Percentiles rank a stretch among this genome's conserved stretches.
Conservation (phyloP, 2,113 vertebrate species). For the Panthera uncia region DNA sequence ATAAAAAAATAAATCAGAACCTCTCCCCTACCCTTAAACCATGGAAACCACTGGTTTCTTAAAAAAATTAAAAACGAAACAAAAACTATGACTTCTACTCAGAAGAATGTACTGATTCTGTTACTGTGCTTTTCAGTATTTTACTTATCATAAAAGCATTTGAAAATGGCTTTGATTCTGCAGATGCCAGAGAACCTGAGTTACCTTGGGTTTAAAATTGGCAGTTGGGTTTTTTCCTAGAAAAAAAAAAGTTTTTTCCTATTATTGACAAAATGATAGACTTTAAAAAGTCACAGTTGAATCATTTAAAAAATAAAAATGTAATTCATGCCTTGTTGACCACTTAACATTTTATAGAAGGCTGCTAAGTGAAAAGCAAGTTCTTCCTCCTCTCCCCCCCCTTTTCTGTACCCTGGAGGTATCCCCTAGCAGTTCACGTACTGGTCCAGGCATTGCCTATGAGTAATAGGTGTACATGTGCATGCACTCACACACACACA, state of each 20-base stretch:
- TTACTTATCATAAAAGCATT: background rate
- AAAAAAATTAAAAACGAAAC: no score
- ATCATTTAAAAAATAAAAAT: background rate
- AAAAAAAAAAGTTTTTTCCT: background rate
- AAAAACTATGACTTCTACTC: background rate
- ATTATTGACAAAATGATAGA: background rate
- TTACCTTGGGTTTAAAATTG: conserved; percentile 16
- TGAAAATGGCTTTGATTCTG: background rate
- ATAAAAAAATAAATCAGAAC: background rate
- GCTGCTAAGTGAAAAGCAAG: background rate
- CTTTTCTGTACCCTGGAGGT: background rate
- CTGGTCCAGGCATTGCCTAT: background rate
- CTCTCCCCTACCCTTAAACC: no score
- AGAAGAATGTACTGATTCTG: background rate
- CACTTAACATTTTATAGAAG: background rate
- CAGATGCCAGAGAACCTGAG: background rate
- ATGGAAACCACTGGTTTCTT: no score
- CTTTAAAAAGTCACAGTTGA: background rate
- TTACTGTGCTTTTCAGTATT: background rate
- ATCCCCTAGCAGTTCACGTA: background rate
- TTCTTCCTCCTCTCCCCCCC: background rate
- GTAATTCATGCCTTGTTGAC: background rate
- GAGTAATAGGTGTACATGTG: background rate
- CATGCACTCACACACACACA: fast-evolving
- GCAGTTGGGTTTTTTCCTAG: background rate